phyloP scores from a whole-genome alignment of 2,113 vertebrate species.

The Pimephales promelas region DNA sequence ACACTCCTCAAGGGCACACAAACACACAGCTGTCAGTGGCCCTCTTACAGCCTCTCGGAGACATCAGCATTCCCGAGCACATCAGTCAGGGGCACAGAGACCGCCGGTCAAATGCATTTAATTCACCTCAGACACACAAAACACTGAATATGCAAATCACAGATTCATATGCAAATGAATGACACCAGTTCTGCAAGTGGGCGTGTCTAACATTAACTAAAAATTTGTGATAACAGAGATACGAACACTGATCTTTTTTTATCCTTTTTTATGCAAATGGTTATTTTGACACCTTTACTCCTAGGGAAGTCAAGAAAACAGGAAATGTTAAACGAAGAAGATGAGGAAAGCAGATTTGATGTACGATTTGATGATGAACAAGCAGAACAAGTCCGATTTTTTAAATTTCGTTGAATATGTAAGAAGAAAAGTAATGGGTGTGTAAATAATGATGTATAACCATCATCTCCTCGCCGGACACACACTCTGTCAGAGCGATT shows the following conservation, averaged over 20 bases:
- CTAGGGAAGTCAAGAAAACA: neutral
- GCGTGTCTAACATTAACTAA: neutral
- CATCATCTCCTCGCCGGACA: constrained; percentile 55
- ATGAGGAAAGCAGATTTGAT: neutral
- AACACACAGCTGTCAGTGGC: constrained; percentile 32
- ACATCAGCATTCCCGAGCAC: neutral
- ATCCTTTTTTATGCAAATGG: neutral
- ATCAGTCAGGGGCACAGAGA: neutral
- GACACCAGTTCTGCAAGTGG: neutral
- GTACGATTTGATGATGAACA: neutral
- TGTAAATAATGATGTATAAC: constrained; percentile 58
- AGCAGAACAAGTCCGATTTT: neutral
- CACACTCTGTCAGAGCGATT: constrained; percentile 63
- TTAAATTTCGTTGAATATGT: neutral
- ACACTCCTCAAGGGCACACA: constrained; percentile 41
- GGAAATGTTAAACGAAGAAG: neutral
- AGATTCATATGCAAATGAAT: neutral
- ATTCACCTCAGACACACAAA: neutral
- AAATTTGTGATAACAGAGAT: neutral
- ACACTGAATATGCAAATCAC: neutral
- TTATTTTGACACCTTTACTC: neutral
- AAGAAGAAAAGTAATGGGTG: neutral
- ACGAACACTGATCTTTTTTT: neutral
- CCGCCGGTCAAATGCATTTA: neutral
- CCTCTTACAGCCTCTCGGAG: constrained; percentile 22